phyloP scores from a whole-genome alignment of 1,140 invertebrate species.

The Brevipalpus yothersi region DNA sequence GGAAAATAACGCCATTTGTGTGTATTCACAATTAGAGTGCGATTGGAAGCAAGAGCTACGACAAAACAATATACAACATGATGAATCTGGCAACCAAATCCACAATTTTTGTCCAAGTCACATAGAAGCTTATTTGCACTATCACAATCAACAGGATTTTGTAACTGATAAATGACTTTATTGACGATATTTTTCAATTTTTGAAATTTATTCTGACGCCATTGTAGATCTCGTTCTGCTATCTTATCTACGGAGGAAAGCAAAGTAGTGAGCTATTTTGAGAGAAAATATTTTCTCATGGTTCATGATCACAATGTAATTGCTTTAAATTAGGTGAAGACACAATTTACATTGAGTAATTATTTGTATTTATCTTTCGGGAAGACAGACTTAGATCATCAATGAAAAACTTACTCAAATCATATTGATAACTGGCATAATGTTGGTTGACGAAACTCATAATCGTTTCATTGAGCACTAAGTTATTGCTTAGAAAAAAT shows the following conservation, averaged over 20 bases:
- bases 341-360: too few relatives aligned
- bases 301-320: not conserved
- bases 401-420: constrained; percentile 6
- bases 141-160: constrained; percentile 61
- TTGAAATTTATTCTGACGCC: constrained; percentile 48
- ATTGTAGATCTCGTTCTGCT: constrained; percentile 43
- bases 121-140: constrained; percentile 76
- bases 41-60: constrained; percentile 74
- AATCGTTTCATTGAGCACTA: constrained; percentile 30
- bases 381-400: too few relatives aligned
- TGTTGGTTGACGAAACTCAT: constrained; percentile 21
- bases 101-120: constrained; percentile 90
- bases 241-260: too few relatives aligned
- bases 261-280: too few relatives aligned
- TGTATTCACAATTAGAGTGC: constrained; percentile 81
- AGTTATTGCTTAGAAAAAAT: constrained; percentile 41
- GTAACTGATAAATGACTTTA: constrained; percentile 39
- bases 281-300: not conserved
- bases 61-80: constrained; percentile 91
- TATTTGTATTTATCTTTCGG: too few relatives aligned
- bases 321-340: not conserved
- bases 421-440: constrained; percentile 1
- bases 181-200: constrained; percentile 58
- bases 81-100: constrained; percentile 88
- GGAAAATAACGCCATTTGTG: constrained; percentile 85